Evolutionary conservation across 2,888 invertebrate species (phyloP).

Genomic region (Halocaridina rubra): DNA sequence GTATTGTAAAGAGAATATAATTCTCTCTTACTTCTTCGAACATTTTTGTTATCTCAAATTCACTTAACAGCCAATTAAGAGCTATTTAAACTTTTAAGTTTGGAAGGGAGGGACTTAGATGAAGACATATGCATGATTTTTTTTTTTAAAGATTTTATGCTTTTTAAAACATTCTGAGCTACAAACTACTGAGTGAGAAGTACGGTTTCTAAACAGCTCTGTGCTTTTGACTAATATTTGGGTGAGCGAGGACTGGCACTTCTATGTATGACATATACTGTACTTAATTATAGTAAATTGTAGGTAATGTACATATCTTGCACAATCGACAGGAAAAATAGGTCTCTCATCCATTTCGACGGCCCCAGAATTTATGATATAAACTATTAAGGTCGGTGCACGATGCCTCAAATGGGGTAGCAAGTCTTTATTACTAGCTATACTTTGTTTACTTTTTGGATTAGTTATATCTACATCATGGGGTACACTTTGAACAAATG

Average conservation of each 20-base stretch:
- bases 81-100: too few species aligned
- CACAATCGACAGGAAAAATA: too few species aligned
- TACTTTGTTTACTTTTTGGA: too few species aligned
- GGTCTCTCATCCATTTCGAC: too few species aligned
- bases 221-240: background rate
- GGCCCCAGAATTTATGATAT: too few species aligned
- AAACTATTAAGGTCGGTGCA: too few species aligned
- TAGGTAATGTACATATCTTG: background rate
- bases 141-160: background rate
- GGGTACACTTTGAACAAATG: too few species aligned
- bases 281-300: background rate
- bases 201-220: constrained; percentile 25
- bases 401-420: too few species aligned
- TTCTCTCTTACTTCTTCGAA: background rate
- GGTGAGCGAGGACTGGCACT: constrained; percentile 43
- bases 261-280: constrained; percentile 28
- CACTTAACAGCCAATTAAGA: too few species aligned
- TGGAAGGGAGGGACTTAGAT: too few species aligned
- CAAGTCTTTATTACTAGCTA: too few species aligned
- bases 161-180: background rate
- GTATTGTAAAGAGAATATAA: background rate
- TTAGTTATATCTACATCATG: too few species aligned
- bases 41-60: background rate
- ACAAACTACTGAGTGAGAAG: constrained; percentile 7
- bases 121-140: background rate